Conservation (phyloP, 1,140 invertebrate species). For the Drosophila takahashii region DNA sequence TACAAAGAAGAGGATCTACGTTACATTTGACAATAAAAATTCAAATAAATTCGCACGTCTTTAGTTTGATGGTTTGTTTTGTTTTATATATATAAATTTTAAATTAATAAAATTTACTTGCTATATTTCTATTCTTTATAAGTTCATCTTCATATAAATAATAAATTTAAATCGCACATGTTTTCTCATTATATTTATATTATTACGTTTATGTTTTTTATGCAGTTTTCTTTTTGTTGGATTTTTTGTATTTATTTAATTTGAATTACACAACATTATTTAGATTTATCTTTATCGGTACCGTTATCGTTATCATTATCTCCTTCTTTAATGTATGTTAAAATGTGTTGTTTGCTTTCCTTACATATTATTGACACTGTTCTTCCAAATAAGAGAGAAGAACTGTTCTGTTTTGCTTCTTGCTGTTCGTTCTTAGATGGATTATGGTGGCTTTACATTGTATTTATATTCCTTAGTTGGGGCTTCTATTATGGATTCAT, state of each 20-base stretch:
- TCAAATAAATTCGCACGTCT: slow-evolving; percentile 48
- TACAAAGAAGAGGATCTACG: neutral
- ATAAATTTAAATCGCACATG: slow-evolving; percentile 80
- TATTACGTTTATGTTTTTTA: slow-evolving; percentile 53
- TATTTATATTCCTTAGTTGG: slow-evolving; percentile 32
- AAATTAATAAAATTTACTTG: slow-evolving; percentile 82
- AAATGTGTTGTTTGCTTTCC: slow-evolving; percentile 62
- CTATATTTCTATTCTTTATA: slow-evolving; percentile 80
- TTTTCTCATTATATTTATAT: slow-evolving; percentile 59
- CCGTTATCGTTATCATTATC: slow-evolving; percentile 49
- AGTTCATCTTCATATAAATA: slow-evolving; percentile 80
- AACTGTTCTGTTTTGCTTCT: slow-evolving; percentile 35
- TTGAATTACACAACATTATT: slow-evolving; percentile 83
- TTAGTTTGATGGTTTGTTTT: slow-evolving; percentile 56
- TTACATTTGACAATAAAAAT: neutral
- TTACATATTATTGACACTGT: slow-evolving; percentile 79
- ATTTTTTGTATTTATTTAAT: slow-evolving; percentile 67
- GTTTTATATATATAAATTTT: slow-evolving; percentile 80
- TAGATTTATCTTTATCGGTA: slow-evolving; percentile 66
- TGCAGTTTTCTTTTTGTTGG: slow-evolving; percentile 43
- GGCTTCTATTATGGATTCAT: slow-evolving; percentile 38
- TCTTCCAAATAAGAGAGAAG: slow-evolving; percentile 66
- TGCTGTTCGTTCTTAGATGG: slow-evolving; percentile 32
- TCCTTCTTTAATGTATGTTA: slow-evolving; percentile 65
- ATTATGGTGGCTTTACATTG: slow-evolving; percentile 52